Evolutionary conservation across 2,113 vertebrate species (phyloP), one percentile per base, ranked within the genome.

Genomic region (Syngnathoides biaculeatus): DNA sequence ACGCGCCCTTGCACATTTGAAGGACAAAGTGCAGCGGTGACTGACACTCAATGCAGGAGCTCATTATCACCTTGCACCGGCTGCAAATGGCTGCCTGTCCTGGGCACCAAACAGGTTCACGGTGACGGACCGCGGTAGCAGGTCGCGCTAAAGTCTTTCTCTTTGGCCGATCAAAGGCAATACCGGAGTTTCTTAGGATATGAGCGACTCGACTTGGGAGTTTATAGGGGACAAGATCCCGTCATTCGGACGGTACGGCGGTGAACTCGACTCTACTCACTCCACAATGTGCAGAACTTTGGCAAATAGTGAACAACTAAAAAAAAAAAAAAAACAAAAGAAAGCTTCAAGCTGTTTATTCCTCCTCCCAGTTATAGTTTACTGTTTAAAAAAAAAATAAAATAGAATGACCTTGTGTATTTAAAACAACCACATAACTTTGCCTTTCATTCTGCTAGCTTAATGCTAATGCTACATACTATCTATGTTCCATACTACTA

Each of bases 21-120:
- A 82, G 74, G 80, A 80, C 73, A 67, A 68, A 71, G 43, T 15
- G 42, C 65, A 53, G 70, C 45, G 76, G 68, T 69, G 76, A 79
- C 76, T 83, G 83, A 88, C 85, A 87, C 80, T 78, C 69, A 61
- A 75, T 19, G 68, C 60, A 66, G 74, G 53, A 89, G 72, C 79
- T 89, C 76, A 89, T 90, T 87, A 88, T 83, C 89, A 88, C 84
- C 79, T 88, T 77, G 61, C 64, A 58, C 73, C 72, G 81, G 68
- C 76, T 90, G 83, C 69, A 82, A 91, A 90, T 82, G 87, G 84
- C 74, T 77, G 84, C 67, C 75, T 71, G 68, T 72, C 50, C 74
- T 30, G 66, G 71, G 68, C 63, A 77, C 69, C 42, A 17, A 38
- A 57, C 53, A 68, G 70, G 45, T 68, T 72, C 65, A 55, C 58